Base-by-base conservation (phyloP, 2,888 invertebrate genomes). In the Oxyteleia sp. region DNA sequence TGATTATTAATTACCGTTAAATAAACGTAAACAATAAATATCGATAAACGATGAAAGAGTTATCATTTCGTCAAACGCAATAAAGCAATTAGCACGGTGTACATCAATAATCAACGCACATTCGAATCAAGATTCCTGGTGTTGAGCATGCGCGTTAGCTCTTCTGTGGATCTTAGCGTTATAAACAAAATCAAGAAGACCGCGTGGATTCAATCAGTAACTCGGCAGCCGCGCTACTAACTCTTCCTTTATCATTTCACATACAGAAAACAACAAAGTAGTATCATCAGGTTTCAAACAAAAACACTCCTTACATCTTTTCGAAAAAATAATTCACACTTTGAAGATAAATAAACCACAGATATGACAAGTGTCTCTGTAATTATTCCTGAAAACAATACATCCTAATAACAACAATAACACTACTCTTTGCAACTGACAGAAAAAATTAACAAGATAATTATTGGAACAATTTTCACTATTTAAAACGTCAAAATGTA, bases 181-280 rank as follows among this genome's bases (percentile, higher is more conserved):
- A 87, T 90, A 91, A 91, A 92, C 90, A 92, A 92, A 92, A 92
- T 84, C 88, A 59, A 69, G 72, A 85, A 84, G 78, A 89, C 88
- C 90, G 89, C 91, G 88, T 91, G 91, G 89, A 85, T 88, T 74
- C 78, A 87, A 88, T 87, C 92, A 93, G 93, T 93, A 86, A 89
- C 87, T 88, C 89, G 87, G 82, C 86, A 87, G 86, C 88, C 87
- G 88, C 76, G 89, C 84, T 80, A 72, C 82, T 66, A 76, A 74
- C 57, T 69, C 41, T 80, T 81, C 47, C 53, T 41, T 78, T 57
- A 35, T 61, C 45, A 23, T 29, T 55, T 78, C 49, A 51, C 13
- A 23, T 2, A 43, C 7, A 43, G 16, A 43, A 13, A n/a, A n/a
- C n/a, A n/a, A n/a, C n/a, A n/a, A n/a, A n/a, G n/a, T n/a, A n/a